Evolutionary conservation across 2,888 invertebrate species (phyloP).

Genomic region (Diaphora mendica): DNA sequence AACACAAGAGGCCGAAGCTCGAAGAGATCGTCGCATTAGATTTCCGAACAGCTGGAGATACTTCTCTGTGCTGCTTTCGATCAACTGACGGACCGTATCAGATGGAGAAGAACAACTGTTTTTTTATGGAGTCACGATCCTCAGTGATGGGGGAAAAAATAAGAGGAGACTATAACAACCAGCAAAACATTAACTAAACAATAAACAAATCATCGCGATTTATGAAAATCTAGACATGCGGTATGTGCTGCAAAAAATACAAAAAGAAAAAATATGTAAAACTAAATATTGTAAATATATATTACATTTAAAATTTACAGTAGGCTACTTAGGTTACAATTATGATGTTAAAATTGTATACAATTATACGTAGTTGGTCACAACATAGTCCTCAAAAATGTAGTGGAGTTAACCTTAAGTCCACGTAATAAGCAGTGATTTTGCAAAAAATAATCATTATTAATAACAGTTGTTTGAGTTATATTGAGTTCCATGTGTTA

Average conservation of each 20-base stretch:
- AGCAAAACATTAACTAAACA: not conserved
- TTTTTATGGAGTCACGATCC: too few species aligned
- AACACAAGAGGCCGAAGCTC: too few species aligned
- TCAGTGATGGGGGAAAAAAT: too few species aligned
- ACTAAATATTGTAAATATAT: too few species aligned
- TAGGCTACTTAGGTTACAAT: too few species aligned
- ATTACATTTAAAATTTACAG: too few species aligned
- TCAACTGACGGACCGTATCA: too few species aligned
- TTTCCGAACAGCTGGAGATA: too few species aligned
- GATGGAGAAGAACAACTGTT: too few species aligned
- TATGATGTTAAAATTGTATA: too few species aligned
- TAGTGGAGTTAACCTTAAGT: not conserved
- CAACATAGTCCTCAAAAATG: not conserved
- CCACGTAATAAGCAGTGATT: not conserved
- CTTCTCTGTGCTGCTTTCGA: too few species aligned
- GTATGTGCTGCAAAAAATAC: not conserved
- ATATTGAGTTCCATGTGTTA: slow-evolving; percentile 3
- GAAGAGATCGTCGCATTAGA: too few species aligned
- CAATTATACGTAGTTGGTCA: not conserved
- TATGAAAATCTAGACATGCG: not conserved
- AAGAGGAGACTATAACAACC: not conserved
- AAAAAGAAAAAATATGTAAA: not conserved
- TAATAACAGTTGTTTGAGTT: not conserved
- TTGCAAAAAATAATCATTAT: not conserved
- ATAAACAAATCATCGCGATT: not conserved